A percentile compares a stretch with the other conserved stretches of the same genome.
Conservation (phyloP, 92 coral and sea anemone genomes). For the Diadumene lineata region DNA sequence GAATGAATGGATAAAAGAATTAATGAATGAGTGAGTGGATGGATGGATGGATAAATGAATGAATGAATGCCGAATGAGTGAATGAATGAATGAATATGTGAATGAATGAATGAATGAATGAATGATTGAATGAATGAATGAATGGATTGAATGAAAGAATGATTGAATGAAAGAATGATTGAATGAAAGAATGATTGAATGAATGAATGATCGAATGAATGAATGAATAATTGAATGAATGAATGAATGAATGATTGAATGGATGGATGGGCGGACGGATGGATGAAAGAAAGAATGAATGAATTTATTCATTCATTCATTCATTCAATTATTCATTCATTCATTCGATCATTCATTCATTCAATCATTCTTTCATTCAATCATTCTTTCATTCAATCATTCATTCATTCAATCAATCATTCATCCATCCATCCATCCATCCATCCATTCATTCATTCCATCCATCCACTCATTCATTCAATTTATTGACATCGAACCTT, state of each 20-base stretch:
- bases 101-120: not conserved
- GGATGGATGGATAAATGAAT: not conserved
- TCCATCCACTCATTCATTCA: no score
- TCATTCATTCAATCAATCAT: no score
- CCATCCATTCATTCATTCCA: no score
- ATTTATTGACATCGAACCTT: no score
- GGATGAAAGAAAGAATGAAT: no score
- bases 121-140: not conserved
- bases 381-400: no score
- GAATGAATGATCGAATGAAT: not conserved
- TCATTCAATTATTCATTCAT: no score
- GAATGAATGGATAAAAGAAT: no score
- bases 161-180: not conserved
- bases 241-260: not conserved
- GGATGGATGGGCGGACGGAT: not conserved
- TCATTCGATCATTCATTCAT: no score
- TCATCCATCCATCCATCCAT: no score
- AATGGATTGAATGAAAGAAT: not conserved
- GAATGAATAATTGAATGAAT: not conserved
- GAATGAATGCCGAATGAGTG: not conserved
- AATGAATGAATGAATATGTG: not conserved
- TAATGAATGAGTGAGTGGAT: not conserved
- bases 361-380: no score
- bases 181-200: not conserved
- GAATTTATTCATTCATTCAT: no score